Base-by-base conservation (phyloP, 2,113 vertebrate genomes). In the Hyperopisus bebe region DNA sequence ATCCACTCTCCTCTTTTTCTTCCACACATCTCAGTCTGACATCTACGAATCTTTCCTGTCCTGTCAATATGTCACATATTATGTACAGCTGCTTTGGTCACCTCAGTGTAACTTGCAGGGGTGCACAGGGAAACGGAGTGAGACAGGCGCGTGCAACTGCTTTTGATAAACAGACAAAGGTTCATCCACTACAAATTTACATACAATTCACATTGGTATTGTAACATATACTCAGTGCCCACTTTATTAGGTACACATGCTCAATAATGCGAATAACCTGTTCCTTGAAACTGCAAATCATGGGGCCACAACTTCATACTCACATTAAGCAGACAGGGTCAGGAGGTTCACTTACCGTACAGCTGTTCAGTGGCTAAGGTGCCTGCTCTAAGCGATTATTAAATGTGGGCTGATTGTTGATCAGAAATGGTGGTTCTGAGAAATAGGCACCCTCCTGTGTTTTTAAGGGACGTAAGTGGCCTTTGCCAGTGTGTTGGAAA, bases 1-100 rank as follows among this genome's bases (percentile, higher is more conserved):
- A 90, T 90, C 90, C 87, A 88, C 48, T 51, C 48, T 44, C 39
- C 83, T 48, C 44, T 85, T 85, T 85, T 42, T 89, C 35, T 42
- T 89, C 35, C 51, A 19, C 51, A 53, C 15, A 19, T 19, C 15
- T 17, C 51, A 53, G 51, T 53, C 15, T 19, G 51, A 53, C 15
- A 53, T 53, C 51, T 19, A 3, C 3, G 1, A 53, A 17, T 53
- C 51, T 17, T 53, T 50, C 48, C 48, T 1, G 3, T 51, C 13
- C 15, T 51, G 50, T 51, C 15, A 51, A 17, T 15, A 51, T 51
- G 50, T 17, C 50, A 51, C 3, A 17, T 51, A 51, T 51, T 51
- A 3, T 51, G 50, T 51, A 51, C 3, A 17, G 50, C 50, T 51
- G 50, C 50, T 15, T 51, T 51, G 13, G 50, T 53, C 51, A 53